A percentile compares a stretch with the other conserved stretches of the same genome.
These are phyloP conservation scores for Hippocampus guttulatus DNA, from an alignment of 2,113 vertebrate species.

Conservation along the genomic window DNA sequence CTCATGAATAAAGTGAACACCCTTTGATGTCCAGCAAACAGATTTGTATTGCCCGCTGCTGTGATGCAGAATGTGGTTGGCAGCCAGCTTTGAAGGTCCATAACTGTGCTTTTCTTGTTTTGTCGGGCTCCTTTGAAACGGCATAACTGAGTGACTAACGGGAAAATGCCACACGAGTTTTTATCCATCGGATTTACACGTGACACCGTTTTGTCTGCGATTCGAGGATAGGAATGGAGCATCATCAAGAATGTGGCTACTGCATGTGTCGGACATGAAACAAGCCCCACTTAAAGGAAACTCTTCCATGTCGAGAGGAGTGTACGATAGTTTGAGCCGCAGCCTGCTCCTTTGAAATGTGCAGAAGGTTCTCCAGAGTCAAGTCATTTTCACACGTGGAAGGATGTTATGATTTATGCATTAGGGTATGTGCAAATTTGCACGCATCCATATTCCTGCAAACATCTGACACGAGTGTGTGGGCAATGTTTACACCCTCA, in stretches of 20 bases:
- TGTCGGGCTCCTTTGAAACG: slow-evolving; percentile 30
- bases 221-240: slow-evolving; percentile 60
- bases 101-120: slow-evolving; percentile 2
- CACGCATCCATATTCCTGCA: slow-evolving; percentile 15
- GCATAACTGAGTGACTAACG: slow-evolving; percentile 35
- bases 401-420: slow-evolving; percentile 26
- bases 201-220: slow-evolving; percentile 55
- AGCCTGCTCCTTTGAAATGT: slow-evolving; percentile 56
- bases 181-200: slow-evolving; percentile 52
- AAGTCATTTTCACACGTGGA: slow-evolving; percentile 45
- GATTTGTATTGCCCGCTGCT: slow-evolving; percentile 6
- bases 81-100: slow-evolving; percentile 31
- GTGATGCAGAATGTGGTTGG: slow-evolving; percentile 15
- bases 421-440: slow-evolving; percentile 12
- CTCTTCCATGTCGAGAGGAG: slow-evolving; percentile 52
- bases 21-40: slow-evolving; percentile 18
- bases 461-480: slow-evolving; percentile 22
- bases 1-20: slow-evolving; percentile 11
- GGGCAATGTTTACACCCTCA: too few species aligned
- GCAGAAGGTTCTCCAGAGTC: slow-evolving; percentile 56
- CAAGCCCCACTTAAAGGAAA: slow-evolving; percentile 59
- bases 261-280: slow-evolving; percentile 64
- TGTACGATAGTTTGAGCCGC: slow-evolving; percentile 62
- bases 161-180: slow-evolving; percentile 14
- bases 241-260: slow-evolving; percentile 53